Evolutionary conservation across 2,113 vertebrate species (phyloP).

Genomic region (Hippocampus guttulatus): DNA sequence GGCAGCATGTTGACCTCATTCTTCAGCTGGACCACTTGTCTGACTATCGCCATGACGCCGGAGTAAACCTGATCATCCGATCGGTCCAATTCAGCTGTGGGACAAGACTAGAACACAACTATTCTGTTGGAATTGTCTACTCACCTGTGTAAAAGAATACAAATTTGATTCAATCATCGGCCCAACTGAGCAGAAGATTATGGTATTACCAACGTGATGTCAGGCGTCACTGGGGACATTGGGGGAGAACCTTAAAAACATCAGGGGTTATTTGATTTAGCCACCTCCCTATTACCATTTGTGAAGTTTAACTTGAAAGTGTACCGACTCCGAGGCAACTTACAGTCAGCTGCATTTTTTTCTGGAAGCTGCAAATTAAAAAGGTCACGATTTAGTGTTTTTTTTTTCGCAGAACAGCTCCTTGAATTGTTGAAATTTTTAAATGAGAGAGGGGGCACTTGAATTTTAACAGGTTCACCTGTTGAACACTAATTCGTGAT

Average conservation of each 20-base stretch:
- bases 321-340: slow-evolving; percentile 48
- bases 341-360: slow-evolving; percentile 74
- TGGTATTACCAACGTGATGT: slow-evolving; percentile 61
- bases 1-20: slow-evolving; percentile 79
- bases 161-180: background rate
- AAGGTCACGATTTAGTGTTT: background rate
- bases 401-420: background rate
- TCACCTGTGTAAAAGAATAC: background rate
- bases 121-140: background rate
- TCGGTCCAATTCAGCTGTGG: slow-evolving; percentile 88
- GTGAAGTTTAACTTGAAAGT: background rate
- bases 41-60: slow-evolving; percentile 88
- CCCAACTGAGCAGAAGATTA: background rate
- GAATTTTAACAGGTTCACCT: background rate
- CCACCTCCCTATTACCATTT: background rate
- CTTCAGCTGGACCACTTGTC: slow-evolving; percentile 86
- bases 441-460: background rate
- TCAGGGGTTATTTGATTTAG: background rate
- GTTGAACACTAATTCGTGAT: background rate
- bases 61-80: slow-evolving; percentile 83
- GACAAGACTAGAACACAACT: slow-evolving; percentile 46
- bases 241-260: slow-evolving; percentile 70
- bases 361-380: slow-evolving; percentile 65
- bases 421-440: background rate
- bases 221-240: slow-evolving; percentile 67